Base-by-base conservation (phyloP, 2,888 invertebrate genomes). In the Synergus itoensis region DNA sequence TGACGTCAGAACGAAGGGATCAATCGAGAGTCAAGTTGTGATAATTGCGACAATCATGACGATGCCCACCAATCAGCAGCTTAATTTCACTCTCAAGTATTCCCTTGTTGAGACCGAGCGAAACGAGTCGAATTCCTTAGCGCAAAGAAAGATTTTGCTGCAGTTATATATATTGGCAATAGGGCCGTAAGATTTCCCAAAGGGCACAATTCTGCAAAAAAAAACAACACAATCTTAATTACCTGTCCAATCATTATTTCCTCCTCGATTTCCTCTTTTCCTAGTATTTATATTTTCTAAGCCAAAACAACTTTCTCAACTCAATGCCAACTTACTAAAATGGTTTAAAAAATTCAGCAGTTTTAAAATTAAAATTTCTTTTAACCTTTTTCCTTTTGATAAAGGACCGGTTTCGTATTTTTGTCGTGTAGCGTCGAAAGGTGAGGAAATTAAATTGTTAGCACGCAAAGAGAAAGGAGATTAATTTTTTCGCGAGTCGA, bases 1-100 rank as follows among this genome's bases (percentile, higher is more conserved):
- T 89, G 88, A 89, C 87, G 88, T 89, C 89, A 89, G 77, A 79
- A 80, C 76, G 79, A 77, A 79, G 88, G 88, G 91, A 90, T 91
- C 90, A 91, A 91, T 90, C 89, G 87, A 84, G 86, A 91, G 91
- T 91, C 91, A 91, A 91, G 90, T 91, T 87, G 88, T 88, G 86
- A 89, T 90, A 91, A 92, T 91, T 91, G 92, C 87, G 85, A 87
- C 90, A 91, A 91, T 91, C 90, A 89, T 87, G 86, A 80, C 82
- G 86, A 87, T 85, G 87, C 88, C 85, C 85, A 83, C 88, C 87
- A 87, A 89, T 88, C 86, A 87, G 86, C 84, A 81, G 81, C 82
- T 84, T 79, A 81, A 86, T 85, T 86, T 84, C 81, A 80, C 79
- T 80, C 82, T 79, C 81, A 63, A 67, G 82, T 57, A 76, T 67